A percentile compares a stretch with the other conserved stretches of the same genome.
Evolutionary conservation across 2,888 invertebrate species (phyloP).

Genomic region (Drosophila meridionalis): DNA sequence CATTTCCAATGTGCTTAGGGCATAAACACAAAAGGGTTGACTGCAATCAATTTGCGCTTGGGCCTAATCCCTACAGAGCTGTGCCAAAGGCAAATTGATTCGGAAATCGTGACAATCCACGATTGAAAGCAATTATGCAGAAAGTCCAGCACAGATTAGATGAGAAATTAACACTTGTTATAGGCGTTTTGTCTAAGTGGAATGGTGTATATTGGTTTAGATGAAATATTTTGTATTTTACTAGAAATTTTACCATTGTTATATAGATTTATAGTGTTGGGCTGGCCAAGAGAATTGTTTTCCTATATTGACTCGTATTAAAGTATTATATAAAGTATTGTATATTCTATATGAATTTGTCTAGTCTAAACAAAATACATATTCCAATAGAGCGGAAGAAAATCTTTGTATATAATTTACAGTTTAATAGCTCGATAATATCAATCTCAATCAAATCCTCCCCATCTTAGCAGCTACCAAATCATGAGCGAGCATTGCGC

Average conservation of each 20-base stretch:
- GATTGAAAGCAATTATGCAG: constrained; percentile 67
- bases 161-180: constrained; percentile 61
- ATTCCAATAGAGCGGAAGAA: no score
- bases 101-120: constrained; percentile 46
- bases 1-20: not conserved
- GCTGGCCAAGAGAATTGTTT: not conserved
- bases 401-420: not conserved
- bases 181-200: not conserved
- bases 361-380: no score
- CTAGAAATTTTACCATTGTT: not conserved
- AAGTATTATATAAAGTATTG: no score
- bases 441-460: not conserved
- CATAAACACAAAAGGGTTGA: not conserved
- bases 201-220: not conserved
- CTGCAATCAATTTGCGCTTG: constrained; percentile 31
- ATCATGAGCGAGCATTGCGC: not conserved
- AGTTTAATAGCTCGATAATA: not conserved
- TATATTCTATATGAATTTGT: no score
- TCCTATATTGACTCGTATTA: not conserved
- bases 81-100: constrained; percentile 64
- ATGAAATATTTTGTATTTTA: not conserved
- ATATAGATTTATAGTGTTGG: not conserved
- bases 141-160: constrained; percentile 58
- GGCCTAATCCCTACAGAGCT: constrained; percentile 54
- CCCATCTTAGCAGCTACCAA: no score